Evolutionary conservation across 2,113 vertebrate genomes (phyloP).

Genomic region (Piaya cayana): DNA sequence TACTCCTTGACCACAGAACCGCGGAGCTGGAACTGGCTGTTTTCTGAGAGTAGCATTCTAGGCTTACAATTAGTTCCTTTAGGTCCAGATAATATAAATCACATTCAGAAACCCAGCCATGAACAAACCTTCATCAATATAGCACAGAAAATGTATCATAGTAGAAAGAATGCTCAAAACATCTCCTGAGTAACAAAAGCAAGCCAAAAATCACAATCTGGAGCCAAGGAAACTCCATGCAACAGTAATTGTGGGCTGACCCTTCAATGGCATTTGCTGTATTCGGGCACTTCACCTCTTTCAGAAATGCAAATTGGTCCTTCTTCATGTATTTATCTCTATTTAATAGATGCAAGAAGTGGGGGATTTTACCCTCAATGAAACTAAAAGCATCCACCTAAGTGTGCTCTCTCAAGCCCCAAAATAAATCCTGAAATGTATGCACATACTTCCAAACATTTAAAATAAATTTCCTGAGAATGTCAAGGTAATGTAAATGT

Average conservation of each 20-base stretch:
- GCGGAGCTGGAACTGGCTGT: not conserved
- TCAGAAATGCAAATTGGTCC: not conserved
- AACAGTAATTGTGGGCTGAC: not conserved
- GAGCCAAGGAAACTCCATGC: not conserved
- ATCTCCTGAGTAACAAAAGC: not conserved
- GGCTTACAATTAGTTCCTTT: not conserved
- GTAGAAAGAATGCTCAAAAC: not conserved
- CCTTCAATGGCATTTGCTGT: not conserved
- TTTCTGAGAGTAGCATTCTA: not conserved
- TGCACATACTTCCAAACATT: too few relatives aligned
- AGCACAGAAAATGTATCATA: not conserved
- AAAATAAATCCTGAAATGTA: too few relatives aligned
- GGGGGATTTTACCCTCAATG: too few relatives aligned
- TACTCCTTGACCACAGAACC: rapidly evolving
- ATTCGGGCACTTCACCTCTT: not conserved
- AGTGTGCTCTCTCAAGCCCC: too few relatives aligned
- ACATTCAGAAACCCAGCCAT: not conserved
- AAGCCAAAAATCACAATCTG: not conserved
- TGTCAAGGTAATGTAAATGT: too few relatives aligned
- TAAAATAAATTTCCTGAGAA: too few relatives aligned
- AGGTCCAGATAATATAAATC: not conserved
- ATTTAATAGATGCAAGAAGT: not conserved
- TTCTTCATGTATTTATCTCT: not conserved
- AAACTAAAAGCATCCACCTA: too few relatives aligned
- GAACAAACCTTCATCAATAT: not conserved